phyloP scores from a whole-genome alignment of 2,888 invertebrate genomes.

The Caenorhabditis sulstoni region DNA sequence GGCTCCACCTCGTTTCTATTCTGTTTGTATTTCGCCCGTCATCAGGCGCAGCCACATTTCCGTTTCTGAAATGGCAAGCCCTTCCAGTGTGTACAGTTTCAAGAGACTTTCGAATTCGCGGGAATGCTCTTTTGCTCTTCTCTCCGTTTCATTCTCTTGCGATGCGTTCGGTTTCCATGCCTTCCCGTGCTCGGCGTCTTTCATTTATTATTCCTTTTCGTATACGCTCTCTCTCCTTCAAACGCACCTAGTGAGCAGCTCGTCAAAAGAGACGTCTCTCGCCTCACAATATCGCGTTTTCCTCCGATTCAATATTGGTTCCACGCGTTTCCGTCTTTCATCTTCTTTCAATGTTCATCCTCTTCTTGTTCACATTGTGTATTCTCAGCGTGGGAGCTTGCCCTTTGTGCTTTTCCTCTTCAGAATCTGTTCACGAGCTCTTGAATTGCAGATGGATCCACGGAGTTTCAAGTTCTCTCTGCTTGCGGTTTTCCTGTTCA shows the following conservation, averaged over 20 bases:
- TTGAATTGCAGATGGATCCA: slow-evolving; percentile 38
- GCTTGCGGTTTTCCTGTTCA: slow-evolving; percentile 32
- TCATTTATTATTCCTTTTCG: neutral
- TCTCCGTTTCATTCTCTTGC: too few relatives aligned
- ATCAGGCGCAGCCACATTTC: slow-evolving; percentile 1
- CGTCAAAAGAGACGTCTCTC: too few relatives aligned
- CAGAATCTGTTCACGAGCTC: neutral
- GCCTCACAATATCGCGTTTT: too few relatives aligned
- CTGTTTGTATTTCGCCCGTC: slow-evolving; percentile 16
- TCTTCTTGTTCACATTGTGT: too few relatives aligned
- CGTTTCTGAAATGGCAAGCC: too few relatives aligned
- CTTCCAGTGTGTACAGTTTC: neutral
- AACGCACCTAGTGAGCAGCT: too few relatives aligned
- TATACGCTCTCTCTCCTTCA: neutral
- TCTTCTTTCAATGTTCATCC: too few relatives aligned
- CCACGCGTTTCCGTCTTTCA: too few relatives aligned
- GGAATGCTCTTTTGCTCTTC: too few relatives aligned
- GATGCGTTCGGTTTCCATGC: neutral
- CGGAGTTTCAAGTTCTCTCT: slow-evolving; percentile 33
- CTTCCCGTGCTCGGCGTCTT: neutral
- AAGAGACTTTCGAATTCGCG: too few relatives aligned
- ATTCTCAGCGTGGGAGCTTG: neutral
- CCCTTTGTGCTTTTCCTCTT: neutral
- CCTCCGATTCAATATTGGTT: too few relatives aligned
- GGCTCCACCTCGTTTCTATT: neutral